phyloP scores from a whole-genome alignment of 2,797 vertebrate species.

The Crocidura indochinensis region DNA sequence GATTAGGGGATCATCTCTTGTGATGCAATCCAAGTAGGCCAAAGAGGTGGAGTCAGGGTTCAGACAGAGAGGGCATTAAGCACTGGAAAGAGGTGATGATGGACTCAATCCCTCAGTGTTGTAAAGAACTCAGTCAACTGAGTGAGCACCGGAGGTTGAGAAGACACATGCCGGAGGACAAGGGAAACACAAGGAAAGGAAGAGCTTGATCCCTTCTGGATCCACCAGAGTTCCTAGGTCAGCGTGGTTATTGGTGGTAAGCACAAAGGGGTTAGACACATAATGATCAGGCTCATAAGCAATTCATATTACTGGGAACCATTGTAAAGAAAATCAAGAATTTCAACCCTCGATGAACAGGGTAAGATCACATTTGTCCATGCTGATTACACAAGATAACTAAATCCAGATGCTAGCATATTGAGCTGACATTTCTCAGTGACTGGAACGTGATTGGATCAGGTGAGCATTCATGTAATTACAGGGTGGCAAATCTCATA shows the following conservation, averaged over 20 bases:
- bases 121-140: background rate
- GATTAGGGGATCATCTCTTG: background rate
- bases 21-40: background rate
- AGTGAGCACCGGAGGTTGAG: background rate
- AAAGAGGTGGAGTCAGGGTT: background rate
- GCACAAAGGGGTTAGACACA: background rate
- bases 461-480: slow-evolving; percentile 1
- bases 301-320: background rate
- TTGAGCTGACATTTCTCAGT: background rate
- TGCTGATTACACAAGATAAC: background rate
- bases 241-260: background rate
- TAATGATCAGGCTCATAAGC: background rate
- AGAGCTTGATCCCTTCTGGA: background rate
- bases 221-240: background rate
- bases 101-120: background rate
- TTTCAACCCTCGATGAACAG: background rate
- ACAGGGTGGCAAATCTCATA: background rate
- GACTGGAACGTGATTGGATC: background rate
- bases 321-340: background rate
- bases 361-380: background rate
- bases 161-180: background rate
- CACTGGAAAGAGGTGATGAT: background rate
- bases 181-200: background rate
- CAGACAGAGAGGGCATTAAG: background rate
- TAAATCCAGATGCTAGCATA: background rate